These are phyloP conservation scores for Diloba caeruleocephala DNA, from an alignment of 2,888 invertebrate genomes.

Conservation along the genomic window DNA sequence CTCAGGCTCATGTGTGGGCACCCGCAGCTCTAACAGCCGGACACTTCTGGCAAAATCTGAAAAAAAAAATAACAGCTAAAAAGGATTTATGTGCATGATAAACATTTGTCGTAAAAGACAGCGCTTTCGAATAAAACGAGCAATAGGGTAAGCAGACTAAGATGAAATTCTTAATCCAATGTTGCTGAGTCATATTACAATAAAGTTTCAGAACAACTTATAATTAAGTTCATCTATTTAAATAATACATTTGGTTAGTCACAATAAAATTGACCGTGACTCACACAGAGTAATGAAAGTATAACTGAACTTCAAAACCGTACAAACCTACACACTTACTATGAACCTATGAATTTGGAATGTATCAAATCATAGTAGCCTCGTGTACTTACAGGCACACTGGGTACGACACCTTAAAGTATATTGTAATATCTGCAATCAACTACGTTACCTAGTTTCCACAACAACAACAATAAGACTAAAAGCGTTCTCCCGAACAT, in stretches of 20 bases:
- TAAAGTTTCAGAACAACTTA: too few species aligned
- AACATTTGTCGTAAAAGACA: too few species aligned
- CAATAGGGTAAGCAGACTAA: too few species aligned
- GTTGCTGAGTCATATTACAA: too few species aligned
- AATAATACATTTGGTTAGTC: conserved; percentile 4
- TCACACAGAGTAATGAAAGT: conserved; percentile 34
- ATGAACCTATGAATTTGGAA: background rate
- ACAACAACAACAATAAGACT: conserved; percentile 67
- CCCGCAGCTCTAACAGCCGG: conserved; percentile 92
- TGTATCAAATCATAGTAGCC: conserved; percentile 20
- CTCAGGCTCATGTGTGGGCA: conserved; percentile 94
- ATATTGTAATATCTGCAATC: conserved; percentile 11
- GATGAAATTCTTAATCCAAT: too few species aligned
- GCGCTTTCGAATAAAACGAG: too few species aligned
- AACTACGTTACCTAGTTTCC: conserved; percentile 69
- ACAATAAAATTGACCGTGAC: conserved; percentile 31
- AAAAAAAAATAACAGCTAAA: too few species aligned
- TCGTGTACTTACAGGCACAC: conserved; percentile 10
- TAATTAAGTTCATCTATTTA: background rate
- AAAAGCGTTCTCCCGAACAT: conserved; percentile 66
- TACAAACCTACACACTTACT: background rate
- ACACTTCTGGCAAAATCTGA: conserved; percentile 84
- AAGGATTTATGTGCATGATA: too few species aligned
- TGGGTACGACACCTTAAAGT: conserved; percentile 4
- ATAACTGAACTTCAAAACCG: conserved; percentile 13